Evolutionary conservation across 2,888 invertebrate species (phyloP).

Genomic region (Lymantria dispar): DNA sequence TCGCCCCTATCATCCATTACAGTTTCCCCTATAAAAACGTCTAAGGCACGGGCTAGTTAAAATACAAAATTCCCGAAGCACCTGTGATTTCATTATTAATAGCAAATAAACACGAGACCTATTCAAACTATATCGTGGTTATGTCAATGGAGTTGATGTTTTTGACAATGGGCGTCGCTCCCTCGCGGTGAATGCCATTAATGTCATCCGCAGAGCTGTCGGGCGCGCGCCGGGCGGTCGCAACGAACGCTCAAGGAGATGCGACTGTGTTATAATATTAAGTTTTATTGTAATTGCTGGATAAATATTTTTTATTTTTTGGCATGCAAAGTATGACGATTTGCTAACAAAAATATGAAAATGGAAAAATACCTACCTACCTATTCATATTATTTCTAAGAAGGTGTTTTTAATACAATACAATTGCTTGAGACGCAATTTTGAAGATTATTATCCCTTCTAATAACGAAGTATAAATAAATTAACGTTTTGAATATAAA

Average conservation of each 20-base stretch:
- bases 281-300: neutral
- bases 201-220: conserved; percentile 52
- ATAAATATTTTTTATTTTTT: neutral
- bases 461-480: too few species aligned
- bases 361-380: too few species aligned
- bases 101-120: conserved; percentile 4
- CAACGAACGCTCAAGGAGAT: conserved; percentile 10
- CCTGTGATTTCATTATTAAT: conserved; percentile 4
- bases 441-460: too few species aligned
- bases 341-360: too few species aligned
- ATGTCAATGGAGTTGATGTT: conserved; percentile 25
- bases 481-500: too few species aligned
- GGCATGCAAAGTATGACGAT: neutral
- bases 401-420: too few species aligned
- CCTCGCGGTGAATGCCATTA: conserved; percentile 51
- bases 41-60: neutral
- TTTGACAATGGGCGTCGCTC: conserved; percentile 40
- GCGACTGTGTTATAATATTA: neutral
- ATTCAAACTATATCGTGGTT: conserved; percentile 7
- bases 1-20: too few species aligned
- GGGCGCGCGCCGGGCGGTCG: conserved; percentile 27
- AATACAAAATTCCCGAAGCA: conserved; percentile 4
- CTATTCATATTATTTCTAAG: too few species aligned
- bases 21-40: too few species aligned
- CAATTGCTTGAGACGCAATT: too few species aligned